Evolutionary conservation across 1,140 invertebrate species (phyloP).

Genomic region (Drosophila ohnishii): DNA sequence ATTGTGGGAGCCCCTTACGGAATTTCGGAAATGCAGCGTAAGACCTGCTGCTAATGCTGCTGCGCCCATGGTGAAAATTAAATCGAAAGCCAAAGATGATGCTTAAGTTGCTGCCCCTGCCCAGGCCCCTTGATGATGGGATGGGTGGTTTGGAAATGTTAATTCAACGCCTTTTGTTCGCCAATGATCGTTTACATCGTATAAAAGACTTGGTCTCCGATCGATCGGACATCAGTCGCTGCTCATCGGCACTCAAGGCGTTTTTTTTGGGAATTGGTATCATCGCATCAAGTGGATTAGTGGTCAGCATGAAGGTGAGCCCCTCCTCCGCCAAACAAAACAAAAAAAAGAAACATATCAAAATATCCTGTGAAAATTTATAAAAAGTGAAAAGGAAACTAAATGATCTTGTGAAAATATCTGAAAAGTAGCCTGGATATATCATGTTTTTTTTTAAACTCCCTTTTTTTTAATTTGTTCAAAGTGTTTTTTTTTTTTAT

Average conservation of each 20-base stretch:
- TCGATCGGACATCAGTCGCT: conserved; percentile 65
- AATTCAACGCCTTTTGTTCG: conserved; percentile 69
- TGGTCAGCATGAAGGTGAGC: conserved; percentile 74
- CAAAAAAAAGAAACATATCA: background rate
- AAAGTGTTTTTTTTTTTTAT: background rate
- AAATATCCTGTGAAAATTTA: background rate
- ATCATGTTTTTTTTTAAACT: background rate
- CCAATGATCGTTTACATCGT: conserved; percentile 37
- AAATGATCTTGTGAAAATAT: background rate
- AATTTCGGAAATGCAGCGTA: conserved; percentile 75
- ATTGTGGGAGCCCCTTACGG: conserved; percentile 64
- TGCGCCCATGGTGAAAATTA: conserved; percentile 46
- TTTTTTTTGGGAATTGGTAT: conserved; percentile 47
- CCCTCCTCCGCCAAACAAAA: background rate
- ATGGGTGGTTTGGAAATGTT: conserved; percentile 60
- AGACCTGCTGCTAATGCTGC: conserved; percentile 10
- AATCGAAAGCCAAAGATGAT: conserved; percentile 36
- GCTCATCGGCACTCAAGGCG: conserved; percentile 53
- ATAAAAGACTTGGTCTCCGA: conserved; percentile 60
- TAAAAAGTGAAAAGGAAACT: conserved; percentile 1
- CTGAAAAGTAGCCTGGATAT: background rate
- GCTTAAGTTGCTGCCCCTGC: background rate
- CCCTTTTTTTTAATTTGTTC: background rate
- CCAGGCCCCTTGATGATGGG: conserved; percentile 11
- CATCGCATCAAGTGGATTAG: conserved; percentile 59